A percentile compares a stretch with the other conserved stretches of the same genome.
Evolutionary conservation across 2,113 vertebrate species (phyloP).

Genomic region (human (Homo sapiens)): GRCh38 chr11:125360501-125361000

Average conservation of each 20-base stretch:
- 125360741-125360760: neutral
- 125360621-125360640: neutral
- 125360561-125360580: neutral
- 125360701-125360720: neutral
- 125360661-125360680: neutral
- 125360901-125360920: neutral
- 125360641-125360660: neutral
- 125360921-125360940: neutral
- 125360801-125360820: neutral
- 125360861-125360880: neutral
- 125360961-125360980: neutral
- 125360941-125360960: neutral
- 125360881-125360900: neutral
- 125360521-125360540: too few relatives aligned
- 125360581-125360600: neutral
- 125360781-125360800: neutral
- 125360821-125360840: neutral
- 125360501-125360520: neutral
- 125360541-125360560: neutral
- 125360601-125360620: neutral
- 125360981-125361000: neutral
- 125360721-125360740: neutral
- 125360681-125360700: neutral
- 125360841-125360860: neutral
- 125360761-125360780: neutral